Percentiles rank a stretch among this genome's conserved stretches.
phyloP scores from a whole-genome alignment of 2,797 vertebrate species.

The Trachurus trachurus region DNA sequence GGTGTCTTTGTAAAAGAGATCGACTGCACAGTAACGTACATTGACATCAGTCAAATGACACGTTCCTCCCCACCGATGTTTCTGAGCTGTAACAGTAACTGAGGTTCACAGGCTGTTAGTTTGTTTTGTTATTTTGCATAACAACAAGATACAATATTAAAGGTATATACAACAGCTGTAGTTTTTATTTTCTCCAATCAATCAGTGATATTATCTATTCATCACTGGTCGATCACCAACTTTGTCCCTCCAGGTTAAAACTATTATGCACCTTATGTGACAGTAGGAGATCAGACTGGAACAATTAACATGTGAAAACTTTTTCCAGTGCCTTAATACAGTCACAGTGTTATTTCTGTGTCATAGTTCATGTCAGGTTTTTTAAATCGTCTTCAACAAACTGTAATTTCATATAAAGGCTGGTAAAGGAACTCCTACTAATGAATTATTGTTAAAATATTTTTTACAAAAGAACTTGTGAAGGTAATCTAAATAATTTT shows the following conservation, averaged over 20 bases:
- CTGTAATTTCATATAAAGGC: not conserved
- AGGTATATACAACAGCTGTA: not conserved
- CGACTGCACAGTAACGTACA: not conserved
- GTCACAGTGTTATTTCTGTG: not conserved
- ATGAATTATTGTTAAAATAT: not conserved
- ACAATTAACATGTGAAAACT: too few relatives aligned
- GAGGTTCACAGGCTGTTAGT: not conserved
- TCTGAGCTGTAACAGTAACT: rapidly evolving
- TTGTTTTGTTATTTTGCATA: not conserved
- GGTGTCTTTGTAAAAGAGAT: rapidly evolving
- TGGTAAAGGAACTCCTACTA: not conserved
- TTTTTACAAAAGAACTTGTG: not conserved
- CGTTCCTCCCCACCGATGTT: rapidly evolving
- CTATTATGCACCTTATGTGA: not conserved
- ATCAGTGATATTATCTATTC: not conserved
- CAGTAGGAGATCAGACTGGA: not conserved
- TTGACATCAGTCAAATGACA: rapidly evolving
- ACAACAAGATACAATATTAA: too few relatives aligned
- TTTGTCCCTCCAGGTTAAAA: not conserved
- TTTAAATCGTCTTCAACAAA: not conserved
- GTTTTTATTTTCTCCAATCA: not conserved
- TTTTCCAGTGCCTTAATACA: too few relatives aligned
- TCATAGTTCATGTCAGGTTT: not conserved
- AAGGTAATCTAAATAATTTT: not conserved
- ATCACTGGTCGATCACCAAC: not conserved